Conservation (phyloP, 2,797 vertebrate species). For the Dipus sagitta region DNA sequence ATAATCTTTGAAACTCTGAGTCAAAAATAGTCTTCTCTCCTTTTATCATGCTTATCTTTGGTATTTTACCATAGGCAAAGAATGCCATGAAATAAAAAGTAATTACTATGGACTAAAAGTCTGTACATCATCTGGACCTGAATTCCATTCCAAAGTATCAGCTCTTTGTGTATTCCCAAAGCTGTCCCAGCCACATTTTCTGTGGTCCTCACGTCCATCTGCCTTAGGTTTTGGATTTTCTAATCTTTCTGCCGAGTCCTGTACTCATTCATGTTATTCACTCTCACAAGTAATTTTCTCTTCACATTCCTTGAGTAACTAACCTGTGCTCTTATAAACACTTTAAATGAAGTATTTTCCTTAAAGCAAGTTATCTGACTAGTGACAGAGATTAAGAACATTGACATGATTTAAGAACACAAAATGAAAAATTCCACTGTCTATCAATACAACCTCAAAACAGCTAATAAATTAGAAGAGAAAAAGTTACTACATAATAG, state of each 20-base stretch:
- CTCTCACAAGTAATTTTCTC: not conserved
- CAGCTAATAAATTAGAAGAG: not conserved
- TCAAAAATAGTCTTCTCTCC: not conserved
- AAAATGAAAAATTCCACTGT: not conserved
- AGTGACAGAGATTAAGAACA: not conserved
- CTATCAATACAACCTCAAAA: not conserved
- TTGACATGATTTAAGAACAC: not conserved
- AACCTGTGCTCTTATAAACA: not conserved
- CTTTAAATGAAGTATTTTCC: not conserved
- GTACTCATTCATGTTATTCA: not conserved
- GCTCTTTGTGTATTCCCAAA: not conserved
- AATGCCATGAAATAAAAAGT: not conserved
- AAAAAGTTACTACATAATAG: not conserved
- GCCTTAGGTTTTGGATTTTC: not conserved
- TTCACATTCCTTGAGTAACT: not conserved
- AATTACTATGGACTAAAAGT: not conserved
- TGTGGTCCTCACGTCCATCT: not conserved
- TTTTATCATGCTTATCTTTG: not conserved
- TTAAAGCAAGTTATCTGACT: slow-evolving; percentile 15
- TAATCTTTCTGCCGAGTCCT: not conserved
- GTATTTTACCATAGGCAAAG: not conserved
- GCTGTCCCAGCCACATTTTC: too few species aligned
- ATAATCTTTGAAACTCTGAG: too few species aligned
- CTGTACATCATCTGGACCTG: not conserved
- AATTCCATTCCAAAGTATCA: not conserved